Percentiles rank a stretch among this genome's conserved stretches.
These are phyloP conservation scores for Oenanthe melanoleuca DNA, from an alignment of 2,113 vertebrate genomes.

Conservation along the genomic window DNA sequence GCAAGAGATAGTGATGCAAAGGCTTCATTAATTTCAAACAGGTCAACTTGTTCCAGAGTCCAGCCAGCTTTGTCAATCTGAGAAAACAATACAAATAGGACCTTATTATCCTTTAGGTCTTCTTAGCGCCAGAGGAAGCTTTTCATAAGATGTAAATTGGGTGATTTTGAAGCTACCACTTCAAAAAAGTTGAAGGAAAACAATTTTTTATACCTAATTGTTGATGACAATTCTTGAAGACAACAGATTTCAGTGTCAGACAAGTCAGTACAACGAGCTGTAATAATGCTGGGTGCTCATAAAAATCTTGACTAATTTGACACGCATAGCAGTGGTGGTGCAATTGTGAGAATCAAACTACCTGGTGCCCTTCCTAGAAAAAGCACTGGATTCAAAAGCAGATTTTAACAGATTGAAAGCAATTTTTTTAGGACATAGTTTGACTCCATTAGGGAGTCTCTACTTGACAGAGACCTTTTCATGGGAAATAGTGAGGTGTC, in stretches of 20 bases:
- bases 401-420: background rate
- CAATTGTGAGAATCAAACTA: background rate
- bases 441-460: background rate
- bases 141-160: accelerated
- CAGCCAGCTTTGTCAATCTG: constrained; percentile 92
- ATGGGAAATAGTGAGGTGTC: background rate
- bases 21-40: constrained; percentile 97
- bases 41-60: constrained; percentile 87
- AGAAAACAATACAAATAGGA: background rate
- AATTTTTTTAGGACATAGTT: background rate
- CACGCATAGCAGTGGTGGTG: accelerated
- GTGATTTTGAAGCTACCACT: background rate
- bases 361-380: background rate
- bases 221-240: background rate
- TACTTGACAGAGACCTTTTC: background rate
- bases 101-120: background rate
- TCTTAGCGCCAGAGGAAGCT: background rate
- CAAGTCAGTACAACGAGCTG: background rate
- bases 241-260: background rate
- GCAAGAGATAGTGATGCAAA: constrained; percentile 86
- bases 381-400: background rate
- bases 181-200: background rate
- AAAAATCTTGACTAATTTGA: background rate
- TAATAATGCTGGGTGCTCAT: background rate
- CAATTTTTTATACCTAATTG: background rate